Conservation (phyloP, 2,797 vertebrate genomes). For the Pipistrellus pygmaeus region DNA sequence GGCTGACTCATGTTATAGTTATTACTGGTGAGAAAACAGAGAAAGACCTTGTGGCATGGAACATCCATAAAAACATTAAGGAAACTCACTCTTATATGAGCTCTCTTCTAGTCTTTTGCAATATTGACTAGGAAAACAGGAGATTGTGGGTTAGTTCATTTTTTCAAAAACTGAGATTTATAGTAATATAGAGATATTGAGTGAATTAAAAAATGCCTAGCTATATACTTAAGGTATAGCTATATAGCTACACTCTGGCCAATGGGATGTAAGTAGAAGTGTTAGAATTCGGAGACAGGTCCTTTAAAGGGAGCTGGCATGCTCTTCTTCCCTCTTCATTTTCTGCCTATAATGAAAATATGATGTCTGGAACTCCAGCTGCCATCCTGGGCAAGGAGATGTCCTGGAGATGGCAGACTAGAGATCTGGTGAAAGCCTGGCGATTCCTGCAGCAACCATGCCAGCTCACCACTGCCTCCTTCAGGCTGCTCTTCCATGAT, state of each 20-base stretch:
- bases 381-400: not conserved
- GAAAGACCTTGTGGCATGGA: not conserved
- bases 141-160: not conserved
- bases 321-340: not conserved
- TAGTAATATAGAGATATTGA: not conserved
- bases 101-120: not conserved
- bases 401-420: not conserved
- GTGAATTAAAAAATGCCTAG: not conserved
- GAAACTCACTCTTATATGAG: not conserved
- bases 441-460: not conserved
- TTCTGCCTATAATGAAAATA: not conserved
- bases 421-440: not conserved
- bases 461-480: not conserved
- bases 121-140: not conserved
- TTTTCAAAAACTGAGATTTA: not conserved
- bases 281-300: not conserved
- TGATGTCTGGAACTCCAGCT: not conserved
- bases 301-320: not conserved
- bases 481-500: not conserved
- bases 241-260: not conserved
- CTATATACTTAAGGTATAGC: not conserved
- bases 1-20: not conserved
- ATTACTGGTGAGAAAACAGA: not conserved
- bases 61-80: slow-evolving; percentile 11
- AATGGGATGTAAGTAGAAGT: not conserved